Conservation (phyloP, 1,140 invertebrate genomes). For the Eumeta japonica region DNA sequence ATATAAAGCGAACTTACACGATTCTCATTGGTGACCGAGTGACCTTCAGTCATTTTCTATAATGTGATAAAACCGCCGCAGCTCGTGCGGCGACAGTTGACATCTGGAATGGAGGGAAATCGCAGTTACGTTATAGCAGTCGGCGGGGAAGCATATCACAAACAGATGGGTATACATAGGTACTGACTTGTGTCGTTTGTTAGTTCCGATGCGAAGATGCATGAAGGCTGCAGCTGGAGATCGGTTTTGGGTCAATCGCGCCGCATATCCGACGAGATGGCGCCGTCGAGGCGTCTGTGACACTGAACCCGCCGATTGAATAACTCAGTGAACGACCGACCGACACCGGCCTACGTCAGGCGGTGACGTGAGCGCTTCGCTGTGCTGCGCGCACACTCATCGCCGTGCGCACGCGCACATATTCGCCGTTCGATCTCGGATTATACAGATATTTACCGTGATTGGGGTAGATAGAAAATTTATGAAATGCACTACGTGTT, state of each 20-base stretch:
- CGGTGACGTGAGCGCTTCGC: slow-evolving; percentile 17
- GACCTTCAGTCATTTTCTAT: slow-evolving; percentile 55
- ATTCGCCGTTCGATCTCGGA: too few relatives aligned
- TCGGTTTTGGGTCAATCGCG: slow-evolving; percentile 32
- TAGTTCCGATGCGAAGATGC: slow-evolving; percentile 35
- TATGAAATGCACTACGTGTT: too few relatives aligned
- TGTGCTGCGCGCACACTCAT: slow-evolving; percentile 7
- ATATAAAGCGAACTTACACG: slow-evolving; percentile 53
- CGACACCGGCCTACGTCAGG: slow-evolving; percentile 8
- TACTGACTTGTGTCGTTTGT: slow-evolving; percentile 46
- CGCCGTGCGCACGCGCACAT: slow-evolving; percentile 7
- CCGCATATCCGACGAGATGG: slow-evolving; percentile 35
- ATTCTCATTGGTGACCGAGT: slow-evolving; percentile 38
- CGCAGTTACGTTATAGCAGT: slow-evolving; percentile 38
- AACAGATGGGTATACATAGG: slow-evolving; percentile 6
- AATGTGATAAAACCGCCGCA: slow-evolving; percentile 51
- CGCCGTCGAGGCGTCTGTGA: slow-evolving; percentile 37
- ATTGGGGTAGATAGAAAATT: too few relatives aligned
- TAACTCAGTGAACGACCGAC: slow-evolving; percentile 23
- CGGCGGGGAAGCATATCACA: slow-evolving; percentile 10
- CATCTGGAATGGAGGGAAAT: slow-evolving; percentile 48
- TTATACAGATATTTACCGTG: too few relatives aligned
- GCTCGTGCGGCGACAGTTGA: slow-evolving; percentile 47
- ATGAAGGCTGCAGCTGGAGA: slow-evolving; percentile 31
- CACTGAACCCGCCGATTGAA: too few relatives aligned